Evolutionary conservation across 2,113 vertebrate genomes (phyloP).

Genomic region (Sorex fumeus): DNA sequence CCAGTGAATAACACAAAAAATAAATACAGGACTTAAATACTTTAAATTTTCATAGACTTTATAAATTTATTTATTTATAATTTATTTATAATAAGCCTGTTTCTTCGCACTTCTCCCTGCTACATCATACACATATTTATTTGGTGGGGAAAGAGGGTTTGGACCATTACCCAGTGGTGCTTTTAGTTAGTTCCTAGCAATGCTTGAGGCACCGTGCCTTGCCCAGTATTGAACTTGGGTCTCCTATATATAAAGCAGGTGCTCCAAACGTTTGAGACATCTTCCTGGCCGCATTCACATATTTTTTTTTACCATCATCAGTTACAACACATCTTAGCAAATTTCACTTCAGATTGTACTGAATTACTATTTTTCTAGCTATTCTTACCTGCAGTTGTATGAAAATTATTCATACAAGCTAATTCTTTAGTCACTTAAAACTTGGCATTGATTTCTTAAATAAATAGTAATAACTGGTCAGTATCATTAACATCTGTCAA

Average conservation of each 20-base stretch:
- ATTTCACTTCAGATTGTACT: conserved; percentile 35
- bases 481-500: conserved; percentile 76
- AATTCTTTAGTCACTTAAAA: conserved; percentile 65
- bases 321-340: conserved; percentile 25
- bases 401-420: not conserved
- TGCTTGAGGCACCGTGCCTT: not conserved
- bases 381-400: conserved; percentile 13
- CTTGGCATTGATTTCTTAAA: conserved; percentile 60
- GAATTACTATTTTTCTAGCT: not conserved
- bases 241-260: not conserved
- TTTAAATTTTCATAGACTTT: conserved; percentile 38
- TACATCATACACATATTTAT: not conserved
- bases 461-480: conserved; percentile 74
- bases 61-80: not conserved
- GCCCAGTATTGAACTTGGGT: not conserved
- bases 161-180: not conserved
- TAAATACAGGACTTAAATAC: conserved; percentile 35
- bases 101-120: too few species aligned
- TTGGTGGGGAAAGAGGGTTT: not conserved
- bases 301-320: conserved; percentile 33
- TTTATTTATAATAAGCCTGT: not conserved
- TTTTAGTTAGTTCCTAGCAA: too few species aligned
- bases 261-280: not conserved
- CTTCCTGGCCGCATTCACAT: not conserved
- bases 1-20: conserved; percentile 35